These are phyloP conservation scores for Girardia tigrina DNA, from an alignment of 2,888 invertebrate species.

Conservation along the genomic window DNA sequence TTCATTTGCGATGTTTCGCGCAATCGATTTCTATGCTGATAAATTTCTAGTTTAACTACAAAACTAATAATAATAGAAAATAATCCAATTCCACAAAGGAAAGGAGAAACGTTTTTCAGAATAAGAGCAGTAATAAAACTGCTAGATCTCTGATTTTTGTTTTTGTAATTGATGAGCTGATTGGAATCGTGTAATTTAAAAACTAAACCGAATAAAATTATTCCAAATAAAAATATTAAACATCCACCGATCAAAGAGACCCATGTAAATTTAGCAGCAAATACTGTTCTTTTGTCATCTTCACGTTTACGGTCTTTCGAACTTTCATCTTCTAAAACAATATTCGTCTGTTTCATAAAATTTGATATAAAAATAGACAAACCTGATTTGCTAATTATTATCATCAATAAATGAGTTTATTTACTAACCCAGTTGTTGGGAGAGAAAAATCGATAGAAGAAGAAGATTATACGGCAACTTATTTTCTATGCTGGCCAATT, in stretches of 20 bases:
- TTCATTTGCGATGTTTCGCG: background rate
- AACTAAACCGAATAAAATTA: background rate
- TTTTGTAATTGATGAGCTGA: background rate
- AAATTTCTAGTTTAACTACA: conserved; percentile 18
- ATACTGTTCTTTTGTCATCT: background rate
- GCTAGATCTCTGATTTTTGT: background rate
- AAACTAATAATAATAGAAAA: conserved; percentile 9
- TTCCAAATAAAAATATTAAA: background rate
- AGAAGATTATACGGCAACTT: background rate
- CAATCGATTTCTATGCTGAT: background rate
- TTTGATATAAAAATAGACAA: background rate
- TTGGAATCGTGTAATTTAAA: background rate
- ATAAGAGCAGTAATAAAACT: background rate
- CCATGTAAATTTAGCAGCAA: background rate
- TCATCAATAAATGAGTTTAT: background rate
- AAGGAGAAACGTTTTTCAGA: background rate
- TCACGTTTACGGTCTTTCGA: conserved; percentile 5
- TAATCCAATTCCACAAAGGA: conserved; percentile 3
- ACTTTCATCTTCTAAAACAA: conserved; percentile 14
- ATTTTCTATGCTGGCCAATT: background rate
- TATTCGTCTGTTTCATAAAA: conserved; percentile 7
- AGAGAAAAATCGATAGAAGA: conserved; percentile 23
- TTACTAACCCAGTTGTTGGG: background rate
- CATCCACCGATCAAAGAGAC: background rate
- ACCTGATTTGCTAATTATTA: background rate